phyloP scores from a whole-genome alignment of 1,140 invertebrate species.

The Drosophila simulans region DNA sequence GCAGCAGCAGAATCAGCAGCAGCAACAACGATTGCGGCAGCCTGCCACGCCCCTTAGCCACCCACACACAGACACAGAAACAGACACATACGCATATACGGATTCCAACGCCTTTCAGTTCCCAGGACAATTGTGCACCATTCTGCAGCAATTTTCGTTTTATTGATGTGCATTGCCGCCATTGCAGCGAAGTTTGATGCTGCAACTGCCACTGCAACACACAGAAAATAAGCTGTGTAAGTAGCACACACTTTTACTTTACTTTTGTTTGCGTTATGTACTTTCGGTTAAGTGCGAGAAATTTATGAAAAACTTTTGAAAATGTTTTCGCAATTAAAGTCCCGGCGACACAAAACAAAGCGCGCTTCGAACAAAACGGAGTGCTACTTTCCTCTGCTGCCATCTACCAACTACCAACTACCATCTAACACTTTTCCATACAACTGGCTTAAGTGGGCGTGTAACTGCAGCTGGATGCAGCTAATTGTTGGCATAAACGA shows the following conservation, averaged over 20 bases:
- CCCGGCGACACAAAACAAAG: slow-evolving; percentile 31
- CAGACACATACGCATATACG: slow-evolving; percentile 17
- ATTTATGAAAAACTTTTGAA: slow-evolving; percentile 78
- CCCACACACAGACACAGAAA: slow-evolving; percentile 1
- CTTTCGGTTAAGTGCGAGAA: slow-evolving; percentile 68
- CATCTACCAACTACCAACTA: slow-evolving; percentile 9
- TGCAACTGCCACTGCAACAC: slow-evolving; percentile 35
- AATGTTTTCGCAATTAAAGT: slow-evolving; percentile 72
- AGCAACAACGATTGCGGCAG: slow-evolving; percentile 16
- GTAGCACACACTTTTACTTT: slow-evolving; percentile 72
- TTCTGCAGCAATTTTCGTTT: slow-evolving; percentile 73
- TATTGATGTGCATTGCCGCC: slow-evolving; percentile 66
- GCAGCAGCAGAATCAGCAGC: slow-evolving; percentile 35
- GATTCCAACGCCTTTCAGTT: slow-evolving; percentile 28
- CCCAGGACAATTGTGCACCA: slow-evolving; percentile 53
- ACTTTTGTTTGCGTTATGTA: slow-evolving; percentile 51
- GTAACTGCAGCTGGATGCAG: slow-evolving; percentile 44
- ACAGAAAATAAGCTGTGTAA: slow-evolving; percentile 63
- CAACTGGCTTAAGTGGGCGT: slow-evolving; percentile 35
- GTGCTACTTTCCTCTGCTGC: slow-evolving; percentile 24
- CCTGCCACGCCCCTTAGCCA: slow-evolving; percentile 12
- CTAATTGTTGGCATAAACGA: slow-evolving; percentile 50
- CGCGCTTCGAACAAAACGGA: slow-evolving; percentile 41
- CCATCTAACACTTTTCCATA: slow-evolving; percentile 39
- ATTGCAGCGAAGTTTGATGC: slow-evolving; percentile 54